Evolutionary conservation across 2,113 vertebrate genomes (phyloP), one percentile per base, ranked within the genome.

Genomic region (Psettodes erumei): DNA sequence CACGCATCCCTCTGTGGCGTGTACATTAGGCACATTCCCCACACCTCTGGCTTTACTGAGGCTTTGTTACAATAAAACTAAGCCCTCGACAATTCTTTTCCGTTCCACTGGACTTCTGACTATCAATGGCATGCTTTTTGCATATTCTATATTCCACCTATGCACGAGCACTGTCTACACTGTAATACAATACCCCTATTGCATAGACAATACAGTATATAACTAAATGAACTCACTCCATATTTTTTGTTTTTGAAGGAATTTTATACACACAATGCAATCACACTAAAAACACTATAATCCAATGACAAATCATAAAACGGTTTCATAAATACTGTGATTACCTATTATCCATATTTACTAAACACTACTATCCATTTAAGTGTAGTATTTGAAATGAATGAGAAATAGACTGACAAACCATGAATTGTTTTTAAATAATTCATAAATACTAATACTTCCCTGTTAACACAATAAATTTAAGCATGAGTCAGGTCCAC

Each of bases 61-160:
- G 82, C 77, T 92, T 88, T 84, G 87, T 71, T 78, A 35, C 60
- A 80, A 75, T 86, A 81, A 79, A 86, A 77, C 59, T 79, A 69
- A 84, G 50, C 74, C 80, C 55, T n/a, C 6, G 18, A 67, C 45
- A 75, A 66, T 33, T 66, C 40, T 12, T 16, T 9, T 65, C 50
- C 83, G 59, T 67, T 81, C 61, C 50, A 10, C 53, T 51, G 42
- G 50, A 59, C 60, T 4, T 61, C 47, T 54, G 54, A 63, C 54
- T 7, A 58, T 68, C 45, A 51, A 5, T 16, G 80, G 42, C 25
- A 65, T 60, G 84, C 65, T 68, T 67, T 79, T 30, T 48, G 6
- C 25, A 9, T 55, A 65, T 65, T 54, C 27, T 51, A 19, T 55
- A 61, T 65, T 23, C 63, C 60, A 27, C 0, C n/a, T 50, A 21